Base-by-base conservation (phyloP, 2,797 vertebrate species). In the Lerista edwardsae region DNA sequence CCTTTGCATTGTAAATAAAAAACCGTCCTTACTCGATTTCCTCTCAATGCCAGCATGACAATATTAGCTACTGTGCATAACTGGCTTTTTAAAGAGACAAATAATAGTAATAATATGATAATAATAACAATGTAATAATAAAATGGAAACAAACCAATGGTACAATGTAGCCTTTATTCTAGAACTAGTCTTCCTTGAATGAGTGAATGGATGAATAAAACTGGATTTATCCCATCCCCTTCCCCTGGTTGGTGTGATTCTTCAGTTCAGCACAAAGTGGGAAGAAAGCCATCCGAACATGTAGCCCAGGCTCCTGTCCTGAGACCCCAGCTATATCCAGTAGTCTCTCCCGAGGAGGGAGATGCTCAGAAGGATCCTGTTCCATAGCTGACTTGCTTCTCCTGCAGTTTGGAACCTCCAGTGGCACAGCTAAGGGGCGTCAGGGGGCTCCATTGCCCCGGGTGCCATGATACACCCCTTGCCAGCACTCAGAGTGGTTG, bases 121-220 rank as follows among this genome's bases (percentile, higher is more conserved):
- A 39, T 44, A 29, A 64, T 55, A 27, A 55, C 57, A 39, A 85
- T 80, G 62, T 61, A 75, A 75, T 69, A 80, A 85, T 80, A 76
- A 76, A 81, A 67, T 11, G 21, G 89, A 88, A 90, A 83, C 62
- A 6, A 81, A 89, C 85, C 41, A 75, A 83, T 62, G 29, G 71
- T 94, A 96, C 95, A 87, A 96, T 97, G 96, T 97, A 95, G 96
- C 96, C 95, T 97, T 97, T 94, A 95, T 84, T 97, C 96, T 98
- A 98, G 97, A 97, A 96, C 96, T 98, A 98, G 98, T 98, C 97
- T 98, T 98, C 97, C 97, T 97, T 96, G 96, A 97, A 96, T 71
- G 79, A 81, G 80, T 74, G 67, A 81, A 96, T 71, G 79, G 80
- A 85, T 74, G 67, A 86, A 78, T 75, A 75, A 79, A 83, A 62